These are phyloP conservation scores for Microtus ochrogaster DNA, from an alignment of 2,113 vertebrate species.

Conservation along the genomic window DNA sequence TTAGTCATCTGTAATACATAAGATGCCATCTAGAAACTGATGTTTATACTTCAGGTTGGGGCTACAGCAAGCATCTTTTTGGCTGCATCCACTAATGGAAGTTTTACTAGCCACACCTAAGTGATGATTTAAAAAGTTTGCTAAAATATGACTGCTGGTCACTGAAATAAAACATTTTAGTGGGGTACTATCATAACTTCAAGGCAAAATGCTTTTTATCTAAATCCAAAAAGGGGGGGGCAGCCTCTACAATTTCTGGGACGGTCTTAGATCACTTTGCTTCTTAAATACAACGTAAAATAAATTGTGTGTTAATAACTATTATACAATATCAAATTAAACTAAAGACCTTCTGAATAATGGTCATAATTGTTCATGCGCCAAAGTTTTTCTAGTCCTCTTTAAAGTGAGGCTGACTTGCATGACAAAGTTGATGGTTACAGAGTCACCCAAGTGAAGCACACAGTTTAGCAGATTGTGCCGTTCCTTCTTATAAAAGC, in stretches of 20 bases:
- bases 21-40: conserved; percentile 1
- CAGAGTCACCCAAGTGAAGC: not conserved
- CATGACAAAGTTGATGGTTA: not conserved
- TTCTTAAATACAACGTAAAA: conserved; percentile 48
- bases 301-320: not conserved
- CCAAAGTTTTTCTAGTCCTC: conserved; percentile 29
- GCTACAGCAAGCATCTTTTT: conserved; percentile 50
- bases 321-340: conserved; percentile 39
- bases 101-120: conserved; percentile 35
- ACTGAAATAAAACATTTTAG: conserved; percentile 26
- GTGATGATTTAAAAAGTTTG: conserved; percentile 41
- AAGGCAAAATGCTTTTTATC: conserved; percentile 41
- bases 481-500: conserved; percentile 47
- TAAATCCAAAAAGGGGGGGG: conserved; percentile 38
- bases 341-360: conserved; percentile 8
- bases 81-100: conserved; percentile 36
- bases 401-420: conserved; percentile 37
- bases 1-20: not conserved
- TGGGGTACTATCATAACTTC: conserved; percentile 60
- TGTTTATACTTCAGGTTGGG: not conserved
- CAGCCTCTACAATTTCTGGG: conserved; percentile 19
- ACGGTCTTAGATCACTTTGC: conserved; percentile 44
- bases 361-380: not conserved
- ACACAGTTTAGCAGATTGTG: not conserved
- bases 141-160: conserved; percentile 12